phyloP scores from a whole-genome alignment of 1,140 invertebrate species.

The Camponotus vicinus region DNA sequence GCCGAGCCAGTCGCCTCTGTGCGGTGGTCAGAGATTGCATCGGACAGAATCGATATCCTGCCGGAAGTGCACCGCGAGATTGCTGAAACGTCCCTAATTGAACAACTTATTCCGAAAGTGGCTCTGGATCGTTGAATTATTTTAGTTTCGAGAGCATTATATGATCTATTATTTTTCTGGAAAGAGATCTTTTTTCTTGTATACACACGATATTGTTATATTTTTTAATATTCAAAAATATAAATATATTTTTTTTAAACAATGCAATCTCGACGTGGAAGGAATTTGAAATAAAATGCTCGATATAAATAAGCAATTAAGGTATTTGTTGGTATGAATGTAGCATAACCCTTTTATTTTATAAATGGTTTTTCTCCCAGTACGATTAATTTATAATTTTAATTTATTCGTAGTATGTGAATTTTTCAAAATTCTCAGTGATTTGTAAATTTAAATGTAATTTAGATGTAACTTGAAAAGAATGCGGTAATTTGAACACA shows the following conservation, averaged over 20 bases:
- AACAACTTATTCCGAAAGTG: conserved; percentile 21
- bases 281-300: neutral
- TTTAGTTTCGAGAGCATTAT: neutral
- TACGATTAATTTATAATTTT: neutral
- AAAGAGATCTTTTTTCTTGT: neutral
- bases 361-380: neutral
- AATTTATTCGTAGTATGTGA: neutral
- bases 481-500: neutral
- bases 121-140: neutral
- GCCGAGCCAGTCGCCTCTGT: conserved; percentile 4
- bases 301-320: neutral
- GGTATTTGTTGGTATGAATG: neutral
- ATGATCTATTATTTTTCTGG: neutral
- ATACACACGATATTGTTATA: neutral
- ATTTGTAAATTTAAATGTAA: neutral
- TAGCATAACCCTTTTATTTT: neutral
- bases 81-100: conserved; percentile 43
- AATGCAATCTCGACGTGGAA: no score
- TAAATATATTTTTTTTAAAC: no score
- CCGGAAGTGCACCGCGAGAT: conserved; percentile 35
- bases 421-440: neutral
- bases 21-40: conserved; percentile 55
- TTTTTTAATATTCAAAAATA: neutral
- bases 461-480: neutral
- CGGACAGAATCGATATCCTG: conserved; percentile 70